phyloP scores from a whole-genome alignment of 2,797 vertebrate species.

The Zonotrichia albicollis region DNA sequence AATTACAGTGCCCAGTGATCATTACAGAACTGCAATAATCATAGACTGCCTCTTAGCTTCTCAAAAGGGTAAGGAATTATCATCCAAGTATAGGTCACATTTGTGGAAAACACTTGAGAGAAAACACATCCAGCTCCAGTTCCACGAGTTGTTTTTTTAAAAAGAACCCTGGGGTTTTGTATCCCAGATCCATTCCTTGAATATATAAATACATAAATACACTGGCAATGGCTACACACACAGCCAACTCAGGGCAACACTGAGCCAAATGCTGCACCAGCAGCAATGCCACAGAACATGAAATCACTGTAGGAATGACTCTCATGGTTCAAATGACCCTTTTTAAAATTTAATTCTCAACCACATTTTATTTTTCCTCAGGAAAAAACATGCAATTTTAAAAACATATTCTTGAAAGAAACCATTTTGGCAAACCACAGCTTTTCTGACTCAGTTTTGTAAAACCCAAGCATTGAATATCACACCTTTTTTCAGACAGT shows the following conservation, averaged over 20 bases:
- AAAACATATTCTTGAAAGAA: neutral
- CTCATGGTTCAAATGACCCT: neutral
- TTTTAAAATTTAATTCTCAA: neutral
- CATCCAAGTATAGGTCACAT: neutral
- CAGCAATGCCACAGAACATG: neutral
- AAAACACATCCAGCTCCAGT: neutral
- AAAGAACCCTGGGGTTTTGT: neutral
- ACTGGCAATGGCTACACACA: neutral
- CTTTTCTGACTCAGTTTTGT: neutral
- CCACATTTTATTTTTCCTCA: neutral
- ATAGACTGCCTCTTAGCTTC: neutral
- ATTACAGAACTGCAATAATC: neutral
- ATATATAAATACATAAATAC: neutral
- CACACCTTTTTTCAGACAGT: neutral
- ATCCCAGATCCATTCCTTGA: neutral
- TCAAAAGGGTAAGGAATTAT: neutral
- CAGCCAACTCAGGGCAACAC: neutral
- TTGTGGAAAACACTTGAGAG: neutral
- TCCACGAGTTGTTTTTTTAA: neutral
- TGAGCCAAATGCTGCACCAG: neutral
- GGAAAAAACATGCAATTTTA: neutral
- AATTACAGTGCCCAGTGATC: neutral
- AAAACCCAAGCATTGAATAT: neutral
- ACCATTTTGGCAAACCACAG: neutral
- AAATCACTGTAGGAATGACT: neutral